A percentile compares a stretch with the other conserved stretches of the same genome.
Evolutionary conservation across 1,140 invertebrate species (phyloP).

Genomic region (Solen grandis): DNA sequence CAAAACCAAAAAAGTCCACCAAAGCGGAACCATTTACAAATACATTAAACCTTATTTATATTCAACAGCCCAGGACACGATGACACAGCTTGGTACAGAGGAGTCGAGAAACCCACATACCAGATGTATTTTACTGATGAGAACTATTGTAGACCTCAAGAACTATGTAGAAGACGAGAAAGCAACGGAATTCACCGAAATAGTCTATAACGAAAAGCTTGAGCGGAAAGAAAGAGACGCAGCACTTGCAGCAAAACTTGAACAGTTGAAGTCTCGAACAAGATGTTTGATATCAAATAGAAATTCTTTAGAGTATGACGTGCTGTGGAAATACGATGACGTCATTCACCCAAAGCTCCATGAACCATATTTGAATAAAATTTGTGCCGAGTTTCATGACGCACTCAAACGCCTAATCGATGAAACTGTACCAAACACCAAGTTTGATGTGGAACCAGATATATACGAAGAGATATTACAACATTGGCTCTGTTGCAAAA

Average conservation of each 20-base stretch:
- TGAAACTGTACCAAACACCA: conserved; percentile 49
- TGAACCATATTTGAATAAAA: conserved; percentile 69
- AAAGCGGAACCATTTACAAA: too few relatives aligned
- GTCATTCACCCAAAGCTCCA: conserved; percentile 75
- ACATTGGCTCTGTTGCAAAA: conserved; percentile 68
- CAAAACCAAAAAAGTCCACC: too few relatives aligned
- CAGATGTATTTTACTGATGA: conserved; percentile 67
- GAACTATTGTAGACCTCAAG: conserved; percentile 76
- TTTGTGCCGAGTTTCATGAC: conserved; percentile 63
- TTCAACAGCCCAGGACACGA: conserved; percentile 74
- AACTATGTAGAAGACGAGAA: conserved; percentile 73
- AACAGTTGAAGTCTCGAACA: conserved; percentile 62
- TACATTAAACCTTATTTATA: too few relatives aligned
- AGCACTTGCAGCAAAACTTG: conserved; percentile 60
- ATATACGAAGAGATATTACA: conserved; percentile 65
- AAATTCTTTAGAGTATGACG: conserved; percentile 67
- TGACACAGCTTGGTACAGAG: conserved; percentile 67
- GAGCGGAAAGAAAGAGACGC: conserved; percentile 67
- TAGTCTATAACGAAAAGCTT: conserved; percentile 66
- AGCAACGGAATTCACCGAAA: conserved; percentile 69
- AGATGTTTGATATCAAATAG: conserved; percentile 57
- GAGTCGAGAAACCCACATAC: conserved; percentile 58
- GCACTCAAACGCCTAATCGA: conserved; percentile 67
- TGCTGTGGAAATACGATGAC: conserved; percentile 77
- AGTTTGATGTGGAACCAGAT: conserved; percentile 52